Evolutionary conservation across 2,113 vertebrate genomes (phyloP).

Genomic region (Papio anubis): DNA sequence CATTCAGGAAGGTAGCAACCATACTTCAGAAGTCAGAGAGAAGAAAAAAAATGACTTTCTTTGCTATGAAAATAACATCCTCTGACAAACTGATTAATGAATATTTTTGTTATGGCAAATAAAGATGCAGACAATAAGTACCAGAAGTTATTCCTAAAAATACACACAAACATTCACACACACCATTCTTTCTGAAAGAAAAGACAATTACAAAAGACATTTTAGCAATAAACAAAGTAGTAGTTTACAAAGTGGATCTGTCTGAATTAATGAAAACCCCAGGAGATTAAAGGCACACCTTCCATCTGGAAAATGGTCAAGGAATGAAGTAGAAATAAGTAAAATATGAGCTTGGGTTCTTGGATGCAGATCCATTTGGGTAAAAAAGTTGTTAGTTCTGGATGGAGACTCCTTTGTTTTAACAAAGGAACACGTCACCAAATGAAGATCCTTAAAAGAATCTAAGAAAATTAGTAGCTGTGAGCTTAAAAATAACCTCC

Average conservation of each 20-base stretch:
- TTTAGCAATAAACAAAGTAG: conserved; percentile 29
- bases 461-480: neutral
- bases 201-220: conserved; percentile 32
- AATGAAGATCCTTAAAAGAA: neutral
- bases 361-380: neutral
- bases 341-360: neutral
- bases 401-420: neutral
- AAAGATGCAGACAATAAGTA: conserved; percentile 61
- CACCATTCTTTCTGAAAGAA: neutral
- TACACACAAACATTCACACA: neutral
- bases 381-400: neutral
- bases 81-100: conserved; percentile 76
- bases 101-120: conserved; percentile 60
- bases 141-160: neutral
- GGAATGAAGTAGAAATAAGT: neutral
- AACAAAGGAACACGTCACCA: neutral
- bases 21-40: conserved; percentile 62
- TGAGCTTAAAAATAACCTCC: neutral
- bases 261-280: conserved; percentile 46
- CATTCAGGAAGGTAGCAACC: conserved; percentile 60
- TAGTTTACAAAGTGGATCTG: neutral
- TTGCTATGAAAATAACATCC: conserved; percentile 66
- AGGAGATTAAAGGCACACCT: neutral
- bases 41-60: conserved; percentile 69
- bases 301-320: neutral